A percentile compares a stretch with the other conserved stretches of the same genome.
Conservation (phyloP, 2,888 invertebrate species). For the Agrotis clavis region DNA sequence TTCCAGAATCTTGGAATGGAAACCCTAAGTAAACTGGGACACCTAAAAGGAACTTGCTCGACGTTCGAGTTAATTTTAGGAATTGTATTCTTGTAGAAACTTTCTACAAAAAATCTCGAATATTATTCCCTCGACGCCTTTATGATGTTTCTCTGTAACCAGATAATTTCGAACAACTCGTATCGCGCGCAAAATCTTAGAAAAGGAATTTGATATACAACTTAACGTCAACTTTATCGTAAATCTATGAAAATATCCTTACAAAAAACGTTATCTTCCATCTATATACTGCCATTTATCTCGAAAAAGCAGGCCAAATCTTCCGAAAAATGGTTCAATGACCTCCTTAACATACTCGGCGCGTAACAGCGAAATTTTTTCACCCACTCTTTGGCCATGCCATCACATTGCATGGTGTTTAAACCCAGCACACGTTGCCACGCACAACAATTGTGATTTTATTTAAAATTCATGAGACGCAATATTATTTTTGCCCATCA, state of each 20-base stretch:
- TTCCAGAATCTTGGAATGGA: conserved; percentile 9
- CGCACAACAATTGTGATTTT: conserved; percentile 79
- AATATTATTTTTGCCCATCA: conserved; percentile 72
- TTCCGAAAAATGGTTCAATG: conserved; percentile 56
- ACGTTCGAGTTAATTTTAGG: conserved; percentile 33
- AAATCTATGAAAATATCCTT: conserved; percentile 50
- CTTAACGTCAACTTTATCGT: conserved; percentile 42
- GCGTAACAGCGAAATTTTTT: conserved; percentile 62
- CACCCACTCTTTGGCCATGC: conserved; percentile 60
- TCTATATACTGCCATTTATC: conserved; percentile 58
- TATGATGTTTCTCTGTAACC: conserved; percentile 1
- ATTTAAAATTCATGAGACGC: conserved; percentile 84
- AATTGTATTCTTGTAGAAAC: conserved; percentile 25
- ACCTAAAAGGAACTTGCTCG: conserved; percentile 24
- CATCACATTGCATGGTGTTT: conserved; percentile 71
- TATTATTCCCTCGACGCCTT: conserved; percentile 1
- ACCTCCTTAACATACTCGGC: conserved; percentile 53
- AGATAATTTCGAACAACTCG: conserved; percentile 8
- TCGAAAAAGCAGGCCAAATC: conserved; percentile 56
- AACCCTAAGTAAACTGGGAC: conserved; percentile 25
- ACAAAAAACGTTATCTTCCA: conserved; percentile 53
- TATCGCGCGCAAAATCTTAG: conserved; percentile 40
- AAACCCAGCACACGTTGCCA: conserved; percentile 77
- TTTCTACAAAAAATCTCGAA: conserved; percentile 24
- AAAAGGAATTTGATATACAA: conserved; percentile 55